These are phyloP conservation scores for Xyrichtys novacula DNA, from an alignment of 2,797 vertebrate genomes.

Conservation along the genomic window DNA sequence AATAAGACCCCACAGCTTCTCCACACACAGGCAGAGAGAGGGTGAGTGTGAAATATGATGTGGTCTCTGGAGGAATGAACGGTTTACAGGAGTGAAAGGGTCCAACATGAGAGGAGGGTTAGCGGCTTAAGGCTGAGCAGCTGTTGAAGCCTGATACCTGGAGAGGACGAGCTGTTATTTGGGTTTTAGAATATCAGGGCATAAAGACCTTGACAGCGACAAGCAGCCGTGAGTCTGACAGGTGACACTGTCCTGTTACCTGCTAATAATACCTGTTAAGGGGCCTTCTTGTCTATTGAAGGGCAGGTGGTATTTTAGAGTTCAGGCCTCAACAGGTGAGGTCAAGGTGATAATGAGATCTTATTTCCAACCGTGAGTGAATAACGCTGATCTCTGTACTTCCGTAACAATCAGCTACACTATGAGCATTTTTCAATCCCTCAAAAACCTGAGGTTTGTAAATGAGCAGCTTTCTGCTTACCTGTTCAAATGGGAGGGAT, in stretches of 20 bases:
- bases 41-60: conserved; percentile 69
- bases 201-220: neutral
- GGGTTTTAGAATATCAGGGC: conserved; percentile 24
- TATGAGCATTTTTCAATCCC: no score
- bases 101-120: conserved; percentile 23
- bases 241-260: conserved; percentile 8
- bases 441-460: no score
- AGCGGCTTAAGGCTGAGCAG: conserved; percentile 37
- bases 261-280: neutral
- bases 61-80: conserved; percentile 43
- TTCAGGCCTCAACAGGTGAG: conserved; percentile 13
- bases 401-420: no score
- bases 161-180: conserved; percentile 21
- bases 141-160: conserved; percentile 29
- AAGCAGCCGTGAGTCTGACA: conserved; percentile 4
- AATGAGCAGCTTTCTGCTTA: no score
- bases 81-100: conserved; percentile 50
- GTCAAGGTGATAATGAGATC: no score
- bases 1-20: conserved; percentile 48
- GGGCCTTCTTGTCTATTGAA: neutral
- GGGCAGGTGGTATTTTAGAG: conserved; percentile 3
- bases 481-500: no score
- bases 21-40: conserved; percentile 41
- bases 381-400: no score
- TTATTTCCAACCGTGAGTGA: no score